Conservation (phyloP, 2,797 vertebrate genomes). For the Lepilemur septentrionalis region DNA sequence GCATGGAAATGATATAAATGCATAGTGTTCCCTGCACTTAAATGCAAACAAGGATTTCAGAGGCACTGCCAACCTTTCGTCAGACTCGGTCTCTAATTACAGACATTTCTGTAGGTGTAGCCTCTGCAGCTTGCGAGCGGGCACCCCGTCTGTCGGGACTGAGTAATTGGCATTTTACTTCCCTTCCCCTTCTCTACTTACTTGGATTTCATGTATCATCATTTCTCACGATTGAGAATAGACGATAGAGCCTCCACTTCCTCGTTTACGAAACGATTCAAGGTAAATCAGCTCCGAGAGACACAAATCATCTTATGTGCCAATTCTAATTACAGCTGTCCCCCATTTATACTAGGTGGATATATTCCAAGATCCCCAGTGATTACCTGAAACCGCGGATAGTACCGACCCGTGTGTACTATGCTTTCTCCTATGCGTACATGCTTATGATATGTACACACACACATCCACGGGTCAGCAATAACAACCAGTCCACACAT, state of each 20-base stretch:
- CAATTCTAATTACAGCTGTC: background rate
- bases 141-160: background rate
- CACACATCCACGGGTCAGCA: background rate
- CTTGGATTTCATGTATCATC: background rate
- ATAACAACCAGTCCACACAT: background rate
- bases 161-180: constrained; percentile 28
- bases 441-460: background rate
- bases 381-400: background rate
- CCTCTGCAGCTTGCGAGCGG: background rate
- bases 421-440: background rate
- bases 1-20: constrained; percentile 78
- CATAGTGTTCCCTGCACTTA: constrained; percentile 65
- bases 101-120: constrained; percentile 50
- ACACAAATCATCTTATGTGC: background rate
- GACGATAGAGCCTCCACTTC: background rate
- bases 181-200: background rate
- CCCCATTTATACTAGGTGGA: background rate
- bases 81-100: constrained; percentile 62
- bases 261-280: background rate
- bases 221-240: background rate
- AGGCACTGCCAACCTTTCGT: constrained; percentile 50
- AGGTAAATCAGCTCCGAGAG: background rate
- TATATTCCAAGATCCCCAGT: background rate
- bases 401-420: background rate
- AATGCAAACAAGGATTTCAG: constrained; percentile 71